Evolutionary conservation across 2,113 vertebrate genomes (phyloP).

Genomic region (Oenanthe oenanthe): DNA sequence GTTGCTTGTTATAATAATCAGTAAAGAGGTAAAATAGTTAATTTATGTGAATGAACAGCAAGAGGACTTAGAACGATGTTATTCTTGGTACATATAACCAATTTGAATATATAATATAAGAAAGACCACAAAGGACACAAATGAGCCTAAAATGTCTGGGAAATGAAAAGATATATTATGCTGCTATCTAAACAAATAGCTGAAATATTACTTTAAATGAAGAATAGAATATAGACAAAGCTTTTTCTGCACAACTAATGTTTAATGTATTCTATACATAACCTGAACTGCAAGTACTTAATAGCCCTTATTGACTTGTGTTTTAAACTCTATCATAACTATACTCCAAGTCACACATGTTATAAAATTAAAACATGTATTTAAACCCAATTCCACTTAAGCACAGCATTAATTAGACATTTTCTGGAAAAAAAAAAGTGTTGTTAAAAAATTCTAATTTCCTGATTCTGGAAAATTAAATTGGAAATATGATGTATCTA

Average conservation of each 20-base stretch:
- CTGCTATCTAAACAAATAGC: background rate
- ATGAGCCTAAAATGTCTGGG: background rate
- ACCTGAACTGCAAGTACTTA: background rate
- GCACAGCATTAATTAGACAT: background rate
- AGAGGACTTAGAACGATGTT: background rate
- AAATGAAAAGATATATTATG: background rate
- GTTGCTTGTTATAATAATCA: background rate
- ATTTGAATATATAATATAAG: background rate
- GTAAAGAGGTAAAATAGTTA: background rate
- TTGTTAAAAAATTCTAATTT: background rate
- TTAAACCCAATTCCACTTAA: background rate
- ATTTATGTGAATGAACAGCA: background rate
- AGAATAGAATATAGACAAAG: background rate
- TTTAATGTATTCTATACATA: background rate
- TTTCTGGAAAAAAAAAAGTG: background rate
- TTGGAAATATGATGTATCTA: background rate
- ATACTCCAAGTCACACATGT: accelerated
- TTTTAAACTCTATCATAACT: background rate
- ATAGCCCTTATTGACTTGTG: background rate
- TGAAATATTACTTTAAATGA: constrained; percentile 1
- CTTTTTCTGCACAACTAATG: background rate
- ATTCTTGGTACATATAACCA: background rate
- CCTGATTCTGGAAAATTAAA: background rate
- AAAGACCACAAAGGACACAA: background rate
- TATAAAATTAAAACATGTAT: background rate